A percentile compares a stretch with the other conserved stretches of the same genome.
These are phyloP conservation scores for Miltochrista miniata DNA, from an alignment of 2,888 invertebrate genomes.

Conservation along the genomic window DNA sequence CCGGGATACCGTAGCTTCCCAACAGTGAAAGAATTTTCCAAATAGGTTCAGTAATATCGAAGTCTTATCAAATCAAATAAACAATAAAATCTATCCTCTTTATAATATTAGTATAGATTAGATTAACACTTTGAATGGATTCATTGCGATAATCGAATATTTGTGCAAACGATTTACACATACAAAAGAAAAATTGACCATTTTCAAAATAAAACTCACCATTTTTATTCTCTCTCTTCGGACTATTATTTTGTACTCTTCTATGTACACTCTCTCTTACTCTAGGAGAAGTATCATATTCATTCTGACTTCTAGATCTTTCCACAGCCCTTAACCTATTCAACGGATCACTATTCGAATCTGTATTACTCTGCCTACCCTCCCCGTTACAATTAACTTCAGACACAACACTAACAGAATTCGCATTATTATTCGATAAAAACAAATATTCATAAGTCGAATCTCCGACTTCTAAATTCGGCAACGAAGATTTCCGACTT, in stretches of 20 bases:
- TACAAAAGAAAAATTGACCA: no score
- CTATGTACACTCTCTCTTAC: conserved; percentile 46
- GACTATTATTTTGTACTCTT: conserved; percentile 54
- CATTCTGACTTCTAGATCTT: conserved; percentile 68
- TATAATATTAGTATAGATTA: no score
- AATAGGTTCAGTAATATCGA: no score
- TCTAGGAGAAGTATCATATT: conserved; percentile 55
- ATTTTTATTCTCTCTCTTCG: conserved; percentile 57
- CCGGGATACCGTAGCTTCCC: no score
- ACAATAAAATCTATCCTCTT: no score
- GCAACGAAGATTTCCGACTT: conserved; percentile 65
- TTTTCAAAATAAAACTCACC: conserved; percentile 55
- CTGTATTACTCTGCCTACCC: conserved; percentile 11
- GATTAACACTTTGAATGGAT: no score
- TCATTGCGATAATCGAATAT: no score
- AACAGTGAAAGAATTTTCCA: no score
- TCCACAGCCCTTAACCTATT: conserved; percentile 47
- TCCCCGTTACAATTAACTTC: conserved; percentile 37
- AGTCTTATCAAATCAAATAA: no score
- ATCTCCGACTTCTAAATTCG: conserved; percentile 64
- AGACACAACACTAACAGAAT: conserved; percentile 12
- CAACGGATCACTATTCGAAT: conserved; percentile 16
- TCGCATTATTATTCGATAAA: conserved; percentile 50
- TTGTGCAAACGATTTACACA: no score
- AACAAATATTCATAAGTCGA: conserved; percentile 70